Conservation (phyloP, 2,797 vertebrate genomes). For the Bufotes viridis region DNA sequence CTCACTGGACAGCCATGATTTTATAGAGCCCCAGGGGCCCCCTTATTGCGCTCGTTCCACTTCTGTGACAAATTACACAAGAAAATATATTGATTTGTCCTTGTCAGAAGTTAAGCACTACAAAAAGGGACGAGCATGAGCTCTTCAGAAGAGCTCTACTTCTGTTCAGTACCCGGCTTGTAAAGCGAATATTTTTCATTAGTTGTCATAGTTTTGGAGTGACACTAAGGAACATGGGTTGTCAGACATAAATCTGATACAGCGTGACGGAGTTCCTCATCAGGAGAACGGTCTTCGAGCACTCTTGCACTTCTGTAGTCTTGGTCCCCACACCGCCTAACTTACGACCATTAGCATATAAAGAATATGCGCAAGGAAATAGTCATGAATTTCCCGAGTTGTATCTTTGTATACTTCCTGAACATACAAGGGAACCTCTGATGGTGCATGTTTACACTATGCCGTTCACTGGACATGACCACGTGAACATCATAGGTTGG, state of each 20-base stretch:
- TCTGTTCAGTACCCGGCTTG: neutral
- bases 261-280: too few species aligned
- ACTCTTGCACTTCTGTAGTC: too few species aligned
- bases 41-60: neutral
- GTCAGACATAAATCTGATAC: neutral
- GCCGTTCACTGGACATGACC: too few species aligned
- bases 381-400: too few species aligned
- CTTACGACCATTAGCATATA: too few species aligned
- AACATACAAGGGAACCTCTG: too few species aligned
- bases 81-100: constrained; percentile 39
- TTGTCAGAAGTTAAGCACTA: constrained; percentile 36
- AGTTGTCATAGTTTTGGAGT: neutral
- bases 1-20: neutral
- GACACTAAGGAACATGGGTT: neutral
- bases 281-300: too few species aligned
- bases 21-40: constrained; percentile 10
- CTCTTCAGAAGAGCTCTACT: neutral
- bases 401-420: too few species aligned
- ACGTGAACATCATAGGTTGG: too few species aligned
- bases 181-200: neutral
- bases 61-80: constrained; percentile 33
- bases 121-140: neutral
- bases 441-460: too few species aligned
- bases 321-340: too few species aligned
- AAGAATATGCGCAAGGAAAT: too few species aligned